Percentiles rank a stretch among this genome's conserved stretches.
phyloP scores from a whole-genome alignment of 2,888 invertebrate species.

The Prosapia bicincta region DNA sequence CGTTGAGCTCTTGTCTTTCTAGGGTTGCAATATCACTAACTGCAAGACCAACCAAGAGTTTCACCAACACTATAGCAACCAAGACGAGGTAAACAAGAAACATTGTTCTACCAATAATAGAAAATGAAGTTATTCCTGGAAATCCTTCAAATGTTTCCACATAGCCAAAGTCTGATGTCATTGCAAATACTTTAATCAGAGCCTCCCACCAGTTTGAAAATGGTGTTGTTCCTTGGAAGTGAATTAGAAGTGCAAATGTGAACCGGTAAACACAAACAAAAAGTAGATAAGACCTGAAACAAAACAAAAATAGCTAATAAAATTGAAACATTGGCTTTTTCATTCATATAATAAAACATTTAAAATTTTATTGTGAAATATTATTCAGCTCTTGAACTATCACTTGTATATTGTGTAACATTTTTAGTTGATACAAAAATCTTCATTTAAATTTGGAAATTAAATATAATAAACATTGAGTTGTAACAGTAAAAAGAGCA shows the following conservation, averaged over 20 bases:
- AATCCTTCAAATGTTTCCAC: constrained; percentile 47
- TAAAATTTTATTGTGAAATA: too few species aligned
- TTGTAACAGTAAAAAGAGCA: too few species aligned
- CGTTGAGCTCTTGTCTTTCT: constrained; percentile 55
- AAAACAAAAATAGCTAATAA: too few species aligned
- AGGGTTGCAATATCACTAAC: constrained; percentile 57
- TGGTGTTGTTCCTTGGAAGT: constrained; percentile 51
- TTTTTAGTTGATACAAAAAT: too few species aligned
- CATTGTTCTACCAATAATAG: constrained; percentile 51
- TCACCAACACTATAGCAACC: constrained; percentile 58
- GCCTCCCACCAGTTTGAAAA: constrained; percentile 54
- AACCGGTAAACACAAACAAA: constrained; percentile 54
- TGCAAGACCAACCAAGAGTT: constrained; percentile 57
- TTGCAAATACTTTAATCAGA: constrained; percentile 55
- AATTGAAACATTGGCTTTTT: too few species aligned
- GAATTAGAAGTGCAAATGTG: constrained; percentile 55
- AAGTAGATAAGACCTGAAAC: constrained; percentile 51
- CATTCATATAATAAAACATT: too few species aligned
- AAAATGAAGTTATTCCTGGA: constrained; percentile 47
- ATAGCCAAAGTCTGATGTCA: constrained; percentile 59
- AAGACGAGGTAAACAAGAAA: constrained; percentile 54
- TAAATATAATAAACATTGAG: too few species aligned
- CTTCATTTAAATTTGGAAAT: too few species aligned
- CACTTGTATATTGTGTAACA: too few species aligned
- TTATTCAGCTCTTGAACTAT: too few species aligned